These are phyloP conservation scores for Mus musculus DNA, from an alignment of 2,113 vertebrate genomes.

Conservation along the genomic window DNA sequence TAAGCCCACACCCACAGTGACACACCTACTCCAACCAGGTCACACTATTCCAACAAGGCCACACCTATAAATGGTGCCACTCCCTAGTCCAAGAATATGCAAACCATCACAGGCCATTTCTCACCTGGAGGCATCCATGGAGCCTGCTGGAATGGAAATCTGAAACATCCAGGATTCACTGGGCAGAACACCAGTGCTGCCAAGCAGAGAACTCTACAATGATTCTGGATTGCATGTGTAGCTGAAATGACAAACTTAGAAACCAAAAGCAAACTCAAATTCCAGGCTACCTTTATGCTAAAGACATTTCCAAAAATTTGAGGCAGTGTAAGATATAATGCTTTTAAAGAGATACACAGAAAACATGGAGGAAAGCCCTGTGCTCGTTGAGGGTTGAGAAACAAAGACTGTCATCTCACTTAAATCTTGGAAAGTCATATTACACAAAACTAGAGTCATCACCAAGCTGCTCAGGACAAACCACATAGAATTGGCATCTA, in stretches of 20 bases:
- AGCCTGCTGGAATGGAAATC: neutral
- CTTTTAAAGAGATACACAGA: neutral
- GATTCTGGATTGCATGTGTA: neutral
- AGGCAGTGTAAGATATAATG: neutral
- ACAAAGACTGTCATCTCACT: neutral
- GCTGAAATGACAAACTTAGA: neutral
- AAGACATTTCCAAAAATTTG: neutral
- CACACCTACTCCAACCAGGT: too few species aligned
- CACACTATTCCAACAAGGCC: too few species aligned
- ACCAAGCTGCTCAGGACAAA: rapidly evolving
- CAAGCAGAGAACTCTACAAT: neutral
- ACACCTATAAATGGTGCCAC: too few species aligned
- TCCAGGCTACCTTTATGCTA: neutral
- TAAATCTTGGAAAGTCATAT: neutral
- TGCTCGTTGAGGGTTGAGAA: neutral
- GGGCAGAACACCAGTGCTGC: neutral
- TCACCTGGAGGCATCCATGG: neutral
- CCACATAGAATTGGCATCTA: neutral
- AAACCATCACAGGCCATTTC: neutral
- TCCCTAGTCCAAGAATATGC: too few species aligned
- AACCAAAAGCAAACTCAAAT: neutral
- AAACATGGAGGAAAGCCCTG: neutral
- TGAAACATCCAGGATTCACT: neutral
- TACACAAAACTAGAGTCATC: neutral
- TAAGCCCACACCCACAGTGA: too few species aligned